Evolutionary conservation across 2,888 invertebrate genomes (phyloP).

Genomic region (Acronicta alni): DNA sequence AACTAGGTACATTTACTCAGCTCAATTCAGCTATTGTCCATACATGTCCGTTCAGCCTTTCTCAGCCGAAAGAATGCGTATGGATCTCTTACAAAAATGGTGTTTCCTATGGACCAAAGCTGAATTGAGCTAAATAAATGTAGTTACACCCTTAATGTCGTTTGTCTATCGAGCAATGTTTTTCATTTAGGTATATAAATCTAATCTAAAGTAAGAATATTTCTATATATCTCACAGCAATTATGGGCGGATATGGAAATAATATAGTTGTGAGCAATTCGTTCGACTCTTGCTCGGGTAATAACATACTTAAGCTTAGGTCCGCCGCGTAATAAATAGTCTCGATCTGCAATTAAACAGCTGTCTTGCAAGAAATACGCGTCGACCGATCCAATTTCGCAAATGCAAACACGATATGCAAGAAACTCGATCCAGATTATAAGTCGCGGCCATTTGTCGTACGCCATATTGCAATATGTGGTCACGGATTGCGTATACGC

Average conservation of each 20-base stretch:
- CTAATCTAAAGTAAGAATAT: background rate
- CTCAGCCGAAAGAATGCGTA: too few relatives aligned
- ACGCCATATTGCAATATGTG: constrained; percentile 71
- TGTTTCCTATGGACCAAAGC: too few relatives aligned
- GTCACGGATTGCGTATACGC: constrained; percentile 73
- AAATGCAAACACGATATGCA: constrained; percentile 77
- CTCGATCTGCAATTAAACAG: constrained; percentile 65
- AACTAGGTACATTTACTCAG: too few relatives aligned
- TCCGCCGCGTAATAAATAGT: constrained; percentile 59
- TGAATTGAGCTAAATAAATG: too few relatives aligned
- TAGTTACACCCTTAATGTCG: too few relatives aligned
- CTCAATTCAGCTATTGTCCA: too few relatives aligned
- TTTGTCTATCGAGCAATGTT: background rate
- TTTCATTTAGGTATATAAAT: background rate
- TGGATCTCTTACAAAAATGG: too few relatives aligned
- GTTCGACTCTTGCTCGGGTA: constrained; percentile 39
- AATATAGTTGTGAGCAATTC: constrained; percentile 39
- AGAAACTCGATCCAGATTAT: constrained; percentile 81
- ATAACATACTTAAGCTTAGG: constrained; percentile 57
- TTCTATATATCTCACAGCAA: constrained; percentile 14
- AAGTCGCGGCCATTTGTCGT: constrained; percentile 80
- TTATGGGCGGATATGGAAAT: constrained; percentile 50
- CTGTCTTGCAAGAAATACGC: constrained; percentile 65
- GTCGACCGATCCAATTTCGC: constrained; percentile 69
- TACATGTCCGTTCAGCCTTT: too few relatives aligned